Evolutionary conservation across 2,888 invertebrate species (phyloP), one percentile per base, ranked within the genome.

Genomic region (Fissipunctia ypsillon): DNA sequence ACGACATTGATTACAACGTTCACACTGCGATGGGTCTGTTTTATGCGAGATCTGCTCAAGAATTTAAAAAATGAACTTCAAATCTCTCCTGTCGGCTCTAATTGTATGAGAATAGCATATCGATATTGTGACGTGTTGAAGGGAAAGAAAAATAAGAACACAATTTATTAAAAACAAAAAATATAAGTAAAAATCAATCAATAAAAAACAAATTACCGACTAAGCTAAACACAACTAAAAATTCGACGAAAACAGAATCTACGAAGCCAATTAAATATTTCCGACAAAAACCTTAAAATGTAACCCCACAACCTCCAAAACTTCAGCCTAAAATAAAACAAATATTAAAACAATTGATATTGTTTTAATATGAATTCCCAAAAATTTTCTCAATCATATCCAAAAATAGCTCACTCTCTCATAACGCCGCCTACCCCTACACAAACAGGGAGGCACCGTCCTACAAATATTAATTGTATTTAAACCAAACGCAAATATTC

Each of bases 401-500:
- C 5, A 59, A 31, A 31, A 65, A 54, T 38, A 73, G 22, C 19
- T 48, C 22, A 14, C 28, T 66, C 12, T n/a, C 12, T 78, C 76
- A 86, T 86, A 86, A 81, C 50, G 38, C 77, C 75, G 68, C 86
- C 85, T 73, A 54, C n/a, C 25, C 48, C 71, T 73, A 83, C 80
- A 79, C 84, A 86, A 87, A 83, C 85, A 85, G 82, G 78, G 83
- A 80, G 85, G 83, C 82, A 85, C 76, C 79, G 84, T 72, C 83
- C 84, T 87, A 89, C 89, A 92, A 91, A 91, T 91, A 91, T 92
- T 90, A 91, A 92, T 92, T 91, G 90, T 89, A 89, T 91, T 80
- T 90, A 89, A 88, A 86, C 86, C 83, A 78, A 87, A 81, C 59
- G 75, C 85, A 87, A 86, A 87, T 87, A 87, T 78, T 76, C 76